A percentile compares a stretch with the other conserved stretches of the same genome.
Conservation (phyloP, 2,888 invertebrate species). For the Tanypteryx hageni region DNA sequence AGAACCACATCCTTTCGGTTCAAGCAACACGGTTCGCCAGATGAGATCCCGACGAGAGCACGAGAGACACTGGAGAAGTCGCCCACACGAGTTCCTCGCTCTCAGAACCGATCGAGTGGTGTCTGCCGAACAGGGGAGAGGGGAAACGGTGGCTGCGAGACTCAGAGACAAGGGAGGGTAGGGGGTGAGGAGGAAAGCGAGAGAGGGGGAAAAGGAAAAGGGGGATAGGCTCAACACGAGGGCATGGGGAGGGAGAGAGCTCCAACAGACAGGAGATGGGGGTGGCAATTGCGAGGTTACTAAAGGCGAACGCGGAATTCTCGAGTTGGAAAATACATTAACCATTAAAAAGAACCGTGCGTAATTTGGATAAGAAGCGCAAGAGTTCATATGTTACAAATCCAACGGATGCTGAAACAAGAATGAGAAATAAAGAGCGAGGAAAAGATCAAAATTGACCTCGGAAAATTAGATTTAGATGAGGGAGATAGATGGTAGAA, state of each 20-base stretch:
- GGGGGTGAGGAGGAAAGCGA: background rate
- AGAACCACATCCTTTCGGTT: slow-evolving; percentile 8
- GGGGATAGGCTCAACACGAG: background rate
- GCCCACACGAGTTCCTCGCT: slow-evolving; percentile 23
- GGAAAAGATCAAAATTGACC: background rate
- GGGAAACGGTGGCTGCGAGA: background rate
- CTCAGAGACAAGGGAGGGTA: background rate
- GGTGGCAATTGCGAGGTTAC: slow-evolving; percentile 2
- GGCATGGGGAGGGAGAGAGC: slow-evolving; percentile 2
- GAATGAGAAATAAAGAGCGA: background rate
- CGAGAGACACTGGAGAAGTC: slow-evolving; percentile 23
- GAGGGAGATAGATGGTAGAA: too few relatives aligned
- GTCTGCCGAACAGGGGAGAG: slow-evolving; percentile 3
- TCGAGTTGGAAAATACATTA: background rate
- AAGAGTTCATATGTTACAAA: background rate
- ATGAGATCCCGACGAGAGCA: slow-evolving; percentile 17
- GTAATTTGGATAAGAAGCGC: background rate
- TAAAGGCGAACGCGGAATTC: slow-evolving; percentile 11
- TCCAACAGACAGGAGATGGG: background rate
- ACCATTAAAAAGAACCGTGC: background rate
- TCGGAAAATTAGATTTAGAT: background rate
- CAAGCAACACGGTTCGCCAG: background rate
- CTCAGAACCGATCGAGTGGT: slow-evolving; percentile 18
- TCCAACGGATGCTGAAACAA: background rate
- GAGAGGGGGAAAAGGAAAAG: background rate